Conservation (phyloP, 2,113 vertebrate species). For the Copsychus sechellarum region DNA sequence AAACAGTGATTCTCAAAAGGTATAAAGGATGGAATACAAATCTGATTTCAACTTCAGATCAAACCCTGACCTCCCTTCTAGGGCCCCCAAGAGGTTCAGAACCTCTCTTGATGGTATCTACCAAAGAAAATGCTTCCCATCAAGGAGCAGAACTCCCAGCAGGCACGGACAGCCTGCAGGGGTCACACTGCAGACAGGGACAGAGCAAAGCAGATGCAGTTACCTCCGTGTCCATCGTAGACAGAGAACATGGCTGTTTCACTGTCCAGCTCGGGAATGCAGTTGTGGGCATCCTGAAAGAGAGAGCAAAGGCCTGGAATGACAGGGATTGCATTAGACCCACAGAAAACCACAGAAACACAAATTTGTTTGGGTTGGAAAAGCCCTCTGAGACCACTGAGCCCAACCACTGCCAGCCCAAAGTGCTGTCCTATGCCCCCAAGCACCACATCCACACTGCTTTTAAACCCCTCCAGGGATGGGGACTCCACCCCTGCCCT, state of each 20-base stretch:
- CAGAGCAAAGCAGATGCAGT: not conserved
- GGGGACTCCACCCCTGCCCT: not conserved
- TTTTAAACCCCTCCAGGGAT: not conserved
- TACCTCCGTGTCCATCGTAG: conserved; percentile 98
- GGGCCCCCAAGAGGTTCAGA: not conserved
- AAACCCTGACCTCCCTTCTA: not conserved
- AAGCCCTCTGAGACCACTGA: not conserved
- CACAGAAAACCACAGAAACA: not conserved
- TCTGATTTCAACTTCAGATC: not conserved
- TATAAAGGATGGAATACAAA: not conserved
- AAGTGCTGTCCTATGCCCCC: not conserved
- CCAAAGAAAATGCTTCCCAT: not conserved
- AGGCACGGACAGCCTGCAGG: not conserved
- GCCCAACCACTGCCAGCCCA: not conserved
- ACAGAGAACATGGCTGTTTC: conserved; percentile 98
- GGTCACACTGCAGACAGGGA: not conserved
- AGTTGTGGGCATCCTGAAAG: conserved; percentile 96
- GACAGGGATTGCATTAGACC: not conserved
- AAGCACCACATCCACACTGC: not conserved
- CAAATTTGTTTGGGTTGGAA: not conserved
- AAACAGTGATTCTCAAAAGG: not conserved
- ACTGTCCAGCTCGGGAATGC: conserved; percentile 91
- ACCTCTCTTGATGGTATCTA: accelerated
- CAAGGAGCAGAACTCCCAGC: not conserved
- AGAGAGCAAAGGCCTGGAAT: not conserved